Percentiles rank a stretch among this genome's conserved stretches.
These are phyloP conservation scores for Pammene aurita DNA, from an alignment of 2,888 invertebrate species.

Conservation along the genomic window DNA sequence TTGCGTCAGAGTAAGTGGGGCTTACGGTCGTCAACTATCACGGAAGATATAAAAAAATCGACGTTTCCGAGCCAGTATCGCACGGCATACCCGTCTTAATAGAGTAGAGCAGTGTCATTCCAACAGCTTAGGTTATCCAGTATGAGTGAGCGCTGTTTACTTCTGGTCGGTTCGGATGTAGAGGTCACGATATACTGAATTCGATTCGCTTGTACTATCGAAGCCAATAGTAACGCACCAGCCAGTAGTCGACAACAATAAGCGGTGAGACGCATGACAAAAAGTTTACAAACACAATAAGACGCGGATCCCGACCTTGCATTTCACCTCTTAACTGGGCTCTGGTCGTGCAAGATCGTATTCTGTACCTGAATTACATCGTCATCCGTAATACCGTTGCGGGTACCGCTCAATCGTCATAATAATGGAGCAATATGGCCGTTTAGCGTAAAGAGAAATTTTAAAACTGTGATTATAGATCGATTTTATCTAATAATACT, in stretches of 20 bases:
- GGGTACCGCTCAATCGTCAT: conserved; percentile 69
- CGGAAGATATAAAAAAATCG: conserved; percentile 62
- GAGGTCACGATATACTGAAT: background rate
- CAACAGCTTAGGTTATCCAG: background rate
- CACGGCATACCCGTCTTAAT: conserved; percentile 75
- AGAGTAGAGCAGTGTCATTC: conserved; percentile 60
- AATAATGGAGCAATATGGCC: conserved; percentile 48
- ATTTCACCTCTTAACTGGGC: conserved; percentile 72
- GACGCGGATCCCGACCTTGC: conserved; percentile 70
- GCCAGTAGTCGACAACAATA: conserved; percentile 64
- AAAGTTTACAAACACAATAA: conserved; percentile 72
- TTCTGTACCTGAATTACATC: conserved; percentile 69
- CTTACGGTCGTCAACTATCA: conserved; percentile 69
- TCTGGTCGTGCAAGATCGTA: conserved; percentile 71
- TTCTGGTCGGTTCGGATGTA: background rate
- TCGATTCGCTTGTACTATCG: background rate
- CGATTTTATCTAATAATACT: conserved; percentile 12
- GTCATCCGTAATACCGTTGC: conserved; percentile 70
- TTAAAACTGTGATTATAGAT: conserved; percentile 25
- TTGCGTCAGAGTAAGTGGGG: conserved; percentile 67
- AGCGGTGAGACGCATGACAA: conserved; percentile 74
- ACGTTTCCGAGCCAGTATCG: conserved; percentile 68
- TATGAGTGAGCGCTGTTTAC: background rate
- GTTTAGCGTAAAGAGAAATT: conserved; percentile 28
- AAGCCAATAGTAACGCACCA: background rate